Conservation (phyloP, 2,888 invertebrate genomes). For the Crioceris asparagi region DNA sequence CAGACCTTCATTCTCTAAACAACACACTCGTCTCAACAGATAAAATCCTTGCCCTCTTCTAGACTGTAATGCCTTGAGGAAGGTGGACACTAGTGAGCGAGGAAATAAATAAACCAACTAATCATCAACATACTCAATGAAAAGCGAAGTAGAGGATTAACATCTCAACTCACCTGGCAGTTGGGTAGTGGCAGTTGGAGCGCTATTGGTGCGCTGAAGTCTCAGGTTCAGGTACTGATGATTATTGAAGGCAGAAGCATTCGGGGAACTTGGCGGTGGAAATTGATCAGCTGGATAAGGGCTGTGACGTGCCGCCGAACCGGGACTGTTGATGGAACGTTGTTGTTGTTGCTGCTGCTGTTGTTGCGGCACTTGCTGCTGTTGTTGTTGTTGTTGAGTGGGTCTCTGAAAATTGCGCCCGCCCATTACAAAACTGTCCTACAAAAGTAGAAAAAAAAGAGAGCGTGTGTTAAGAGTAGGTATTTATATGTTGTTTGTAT, state of each 20-base stretch:
- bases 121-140: no score
- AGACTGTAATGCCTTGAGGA: no score
- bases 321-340: constrained; percentile 43
- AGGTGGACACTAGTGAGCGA: no score
- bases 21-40: no score
- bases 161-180: constrained; percentile 43
- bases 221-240: constrained; percentile 43
- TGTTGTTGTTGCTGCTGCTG: constrained; percentile 30
- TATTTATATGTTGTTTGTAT: no score
- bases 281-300: constrained; percentile 44
- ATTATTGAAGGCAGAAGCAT: constrained; percentile 40
- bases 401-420: constrained; percentile 19
- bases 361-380: constrained; percentile 24
- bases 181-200: constrained; percentile 46
- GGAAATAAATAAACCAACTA: no score
- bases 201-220: constrained; percentile 49
- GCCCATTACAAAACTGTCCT: constrained; percentile 22
- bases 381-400: no score
- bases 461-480: no score
- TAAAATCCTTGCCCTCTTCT: no score
- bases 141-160: background rate
- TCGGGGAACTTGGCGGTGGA: constrained; percentile 41
- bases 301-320: constrained; percentile 45
- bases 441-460: constrained; percentile 10
- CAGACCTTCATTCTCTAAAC: no score